Base-by-base conservation (phyloP, 1,140 invertebrate species). In the Streblospio benedicti region DNA sequence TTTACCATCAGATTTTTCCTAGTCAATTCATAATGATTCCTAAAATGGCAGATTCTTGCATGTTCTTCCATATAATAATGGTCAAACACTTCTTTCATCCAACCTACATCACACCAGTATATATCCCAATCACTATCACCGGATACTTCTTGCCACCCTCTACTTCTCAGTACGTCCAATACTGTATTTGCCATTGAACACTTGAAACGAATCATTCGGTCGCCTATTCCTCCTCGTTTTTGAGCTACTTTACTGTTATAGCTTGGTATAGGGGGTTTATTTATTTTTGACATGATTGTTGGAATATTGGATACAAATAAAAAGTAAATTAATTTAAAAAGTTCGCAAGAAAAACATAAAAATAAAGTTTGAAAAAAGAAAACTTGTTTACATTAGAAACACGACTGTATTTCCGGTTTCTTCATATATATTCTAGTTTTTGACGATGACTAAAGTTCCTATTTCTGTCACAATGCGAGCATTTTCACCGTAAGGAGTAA, bases 11-110 rank as follows among this genome's bases (percentile, higher is more conserved):
- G 64, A 63, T 81, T 79, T 67, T 81, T 81, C n/a, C 79, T 60
- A 3, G 78, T 80, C 16, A 81, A 57, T 70, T 81, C 80, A 69
- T 77, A 81, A 63, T 81, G 79, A 62, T 81, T 81, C 47, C 80
- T 65, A 58, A 81, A 81, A 61, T 81, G 80, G 57, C 78, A 76
- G 30, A 81, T 78, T 61, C 75, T 71, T 63, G 79, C 75, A 50
- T 79, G 73, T 67, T 81, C 80, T 55, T 78, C 71, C 28, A 81
- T 70, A 61, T 79, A 80, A 54, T 73, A 75, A 41, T 76, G 71
- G 63, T 81, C 79, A 65, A 79, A 81, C 53, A 74, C 75, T 44
- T 76, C 71, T 59, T 76, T 74, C 56, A 81, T 74, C 78, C 78
- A 81, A 60, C 78, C 76, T 32, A 78, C 59, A 54, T 80, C 79